Evolutionary conservation across 1,140 invertebrate genomes (phyloP), one percentile per base, ranked within the genome.

Genomic region (Neodiprion pinetum): DNA sequence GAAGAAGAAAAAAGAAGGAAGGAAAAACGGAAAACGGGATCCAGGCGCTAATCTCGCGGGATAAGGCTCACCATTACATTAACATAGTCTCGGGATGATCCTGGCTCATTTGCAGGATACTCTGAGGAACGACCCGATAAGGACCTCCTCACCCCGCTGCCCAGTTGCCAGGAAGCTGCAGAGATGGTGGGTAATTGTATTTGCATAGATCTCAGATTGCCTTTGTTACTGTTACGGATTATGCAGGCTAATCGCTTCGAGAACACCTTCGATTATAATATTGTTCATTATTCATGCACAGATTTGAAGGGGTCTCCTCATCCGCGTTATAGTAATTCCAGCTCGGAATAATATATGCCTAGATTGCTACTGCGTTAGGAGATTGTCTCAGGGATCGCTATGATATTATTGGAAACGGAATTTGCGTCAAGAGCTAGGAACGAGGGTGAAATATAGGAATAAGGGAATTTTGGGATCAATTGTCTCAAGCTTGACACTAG

Each of bases 121-220:
- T 85, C 78, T 81, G 82, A 85, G 80, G 76, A 85, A 85, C 82
- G 83, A 82, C 73, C 83, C 79, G 84, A 85, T 85, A 85, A 85
- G 84, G 83, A 81, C 72, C 77, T 69, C 67, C 79, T 77, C 82
- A 80, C 75, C 72, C 70, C 72, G 67, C 78, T 71, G 69, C 50
- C 48, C 47, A 67, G 11, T 49, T 21, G 10, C 66, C 40, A 48
- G 53, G 28, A 17, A 69, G 71, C 21, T 71, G 75, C 78, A 75
- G 53, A 74, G 28, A 40, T 5, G 28, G 28, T 40, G 76, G 78
- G 78, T 80, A 82, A 82, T 84, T 80, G 82, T 82, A 85, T 85
- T 85, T 85, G 84, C 84, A 85, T 85, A 85, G 83, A 85, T 85
- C 78, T 75, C 72, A 82, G 82, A 84, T 84, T 79, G 82, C 81